phyloP scores from a whole-genome alignment of 2,888 invertebrate species.

The Cepaea hortensis region DNA sequence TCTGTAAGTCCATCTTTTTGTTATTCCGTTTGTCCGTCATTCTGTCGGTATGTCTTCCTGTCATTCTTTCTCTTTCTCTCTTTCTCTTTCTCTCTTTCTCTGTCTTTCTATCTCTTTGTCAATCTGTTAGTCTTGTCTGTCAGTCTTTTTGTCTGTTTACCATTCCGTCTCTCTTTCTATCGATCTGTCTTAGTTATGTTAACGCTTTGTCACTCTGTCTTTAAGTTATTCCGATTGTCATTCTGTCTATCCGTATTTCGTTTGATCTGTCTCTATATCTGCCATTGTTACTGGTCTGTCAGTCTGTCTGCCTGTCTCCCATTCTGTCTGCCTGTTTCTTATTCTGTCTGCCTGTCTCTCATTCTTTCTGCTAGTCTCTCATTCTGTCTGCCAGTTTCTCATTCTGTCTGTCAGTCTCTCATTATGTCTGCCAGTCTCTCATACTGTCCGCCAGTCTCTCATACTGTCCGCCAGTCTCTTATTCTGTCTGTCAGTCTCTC shows the following conservation, averaged over 20 bases:
- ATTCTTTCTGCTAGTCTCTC: neutral
- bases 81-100: neutral
- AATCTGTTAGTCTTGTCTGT: neutral
- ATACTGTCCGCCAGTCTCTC: neutral
- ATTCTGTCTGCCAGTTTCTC: neutral
- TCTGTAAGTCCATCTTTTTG: neutral
- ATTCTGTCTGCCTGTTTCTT: neutral
- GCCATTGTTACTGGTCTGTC: too few relatives aligned
- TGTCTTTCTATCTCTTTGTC: neutral
- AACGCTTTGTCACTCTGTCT: neutral
- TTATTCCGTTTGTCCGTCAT: neutral
- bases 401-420: neutral
- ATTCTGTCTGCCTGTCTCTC: neutral
- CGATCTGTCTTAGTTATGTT: neutral
- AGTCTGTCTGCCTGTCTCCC: neutral
- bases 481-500: neutral
- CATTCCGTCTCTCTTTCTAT: neutral
- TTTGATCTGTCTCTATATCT: neutral
- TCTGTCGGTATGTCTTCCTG: neutral
- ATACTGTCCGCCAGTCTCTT: neutral
- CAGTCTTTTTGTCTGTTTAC: neutral
- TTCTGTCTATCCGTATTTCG: neutral
- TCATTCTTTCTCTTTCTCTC: neutral
- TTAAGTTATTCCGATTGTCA: neutral
- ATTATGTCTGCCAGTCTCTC: neutral